Evolutionary conservation across 1,140 invertebrate genomes (phyloP).

Genomic region (Drosophila subobscura): DNA sequence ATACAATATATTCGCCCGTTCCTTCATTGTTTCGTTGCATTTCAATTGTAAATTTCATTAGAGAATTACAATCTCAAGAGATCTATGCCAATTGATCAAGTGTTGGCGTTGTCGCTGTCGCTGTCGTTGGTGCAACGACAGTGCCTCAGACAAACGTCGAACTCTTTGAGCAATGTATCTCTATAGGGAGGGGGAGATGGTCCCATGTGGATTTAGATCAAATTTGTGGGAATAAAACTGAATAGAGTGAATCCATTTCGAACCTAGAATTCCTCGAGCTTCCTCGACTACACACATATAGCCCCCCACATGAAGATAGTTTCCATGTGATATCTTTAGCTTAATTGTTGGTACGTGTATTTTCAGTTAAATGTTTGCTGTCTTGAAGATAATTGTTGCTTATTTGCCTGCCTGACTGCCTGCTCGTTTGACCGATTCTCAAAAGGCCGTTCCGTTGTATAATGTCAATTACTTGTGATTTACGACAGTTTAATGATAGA

Average conservation of each 20-base stretch:
- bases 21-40: slow-evolving; percentile 63
- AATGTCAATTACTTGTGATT: slow-evolving; percentile 82
- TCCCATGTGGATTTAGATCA: slow-evolving; percentile 15
- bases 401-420: slow-evolving; percentile 58
- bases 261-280: neutral
- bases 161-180: slow-evolving; percentile 24
- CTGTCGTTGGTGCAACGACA: slow-evolving; percentile 18
- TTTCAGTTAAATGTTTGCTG: slow-evolving; percentile 62
- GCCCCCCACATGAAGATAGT: neutral
- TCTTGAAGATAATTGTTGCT: slow-evolving; percentile 74
- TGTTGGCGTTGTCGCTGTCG: slow-evolving; percentile 1
- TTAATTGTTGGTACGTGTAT: slow-evolving; percentile 76
- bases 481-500: slow-evolving; percentile 81
- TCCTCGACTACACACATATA: neutral
- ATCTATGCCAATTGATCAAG: slow-evolving; percentile 46
- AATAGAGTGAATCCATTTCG: neutral
- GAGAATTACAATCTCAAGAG: slow-evolving; percentile 53
- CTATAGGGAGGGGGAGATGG: slow-evolving; percentile 6
- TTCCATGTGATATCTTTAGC: slow-evolving; percentile 61
- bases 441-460: slow-evolving; percentile 68
- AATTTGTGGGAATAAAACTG: slow-evolving; percentile 9
- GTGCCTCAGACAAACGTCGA: slow-evolving; percentile 43
- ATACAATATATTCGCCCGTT: slow-evolving; percentile 40
- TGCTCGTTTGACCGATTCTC: slow-evolving; percentile 30
- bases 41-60: slow-evolving; percentile 64